Evolutionary conservation across 2,113 vertebrate species (phyloP), one percentile per base, ranked within the genome.

Genomic region (Lepidothrix coronata): DNA sequence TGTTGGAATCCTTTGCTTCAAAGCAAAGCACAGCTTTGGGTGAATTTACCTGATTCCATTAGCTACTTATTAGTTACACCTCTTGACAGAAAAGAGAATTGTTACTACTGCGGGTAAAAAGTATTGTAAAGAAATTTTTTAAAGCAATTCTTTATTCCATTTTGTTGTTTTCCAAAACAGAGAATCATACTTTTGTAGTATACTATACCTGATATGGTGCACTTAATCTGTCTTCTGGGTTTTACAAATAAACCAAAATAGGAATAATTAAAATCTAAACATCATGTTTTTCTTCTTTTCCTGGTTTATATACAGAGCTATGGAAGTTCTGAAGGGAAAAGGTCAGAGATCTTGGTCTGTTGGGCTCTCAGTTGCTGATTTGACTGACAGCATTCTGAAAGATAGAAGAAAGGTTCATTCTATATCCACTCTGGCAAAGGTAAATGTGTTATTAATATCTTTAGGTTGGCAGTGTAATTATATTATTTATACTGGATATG

Each of bases 281-380:
- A 25, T 39, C 25, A 12, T 1, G 0, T 23, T 86, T 95, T 86
- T 91, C 65, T 82, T 33, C 65, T 68, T 88, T 68, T 89, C 43
- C 17, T 73, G 83, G 19, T 96, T 70, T 46, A 79, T 49, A 11
- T 94, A 12, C 90, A 99, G 99, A 97, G 99, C 98, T 2, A 96
- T 99, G 96, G 99, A 99, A 96, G 88, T 99, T 41, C 97, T 99
- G 58, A 99, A 98, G 94, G 98, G 97, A 65, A 99, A 97, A 97
- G 98, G 99, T 59, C 99, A 99, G 96, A 98, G 98, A 75, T 99
- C 99, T 2, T 99, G 99, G 99, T 99, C 99, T 46, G 98, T 99
- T 67, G 99, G 98, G 57, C 97, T 99, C 62, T 99, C 99, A 11
- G 93, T 99, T 30, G 99, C 99, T 55, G 99, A 99, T 97, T 97